Evolutionary conservation across 1,140 invertebrate species (phyloP).

Genomic region (Probaryconus sp.): DNA sequence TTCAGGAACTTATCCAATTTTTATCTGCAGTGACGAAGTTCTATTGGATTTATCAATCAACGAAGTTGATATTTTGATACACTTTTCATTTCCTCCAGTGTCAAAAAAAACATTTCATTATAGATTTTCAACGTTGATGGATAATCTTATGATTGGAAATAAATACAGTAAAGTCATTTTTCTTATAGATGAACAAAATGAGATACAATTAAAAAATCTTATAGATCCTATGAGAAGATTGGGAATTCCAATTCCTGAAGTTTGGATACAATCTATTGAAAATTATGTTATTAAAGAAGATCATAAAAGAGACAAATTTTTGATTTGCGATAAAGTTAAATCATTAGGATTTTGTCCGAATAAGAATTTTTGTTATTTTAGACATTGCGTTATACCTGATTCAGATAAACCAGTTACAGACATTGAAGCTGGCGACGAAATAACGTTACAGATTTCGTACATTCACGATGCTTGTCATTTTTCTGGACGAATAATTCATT

Average conservation of each 20-base stretch:
- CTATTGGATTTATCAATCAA: slow-evolving; percentile 69
- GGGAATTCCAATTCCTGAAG: slow-evolving; percentile 47
- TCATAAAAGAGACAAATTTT: slow-evolving; percentile 62
- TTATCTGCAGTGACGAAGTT: slow-evolving; percentile 74
- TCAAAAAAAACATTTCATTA: slow-evolving; percentile 71
- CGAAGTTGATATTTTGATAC: slow-evolving; percentile 72
- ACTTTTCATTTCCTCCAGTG: slow-evolving; percentile 68
- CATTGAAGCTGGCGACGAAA: slow-evolving; percentile 65
- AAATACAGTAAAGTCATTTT: slow-evolving; percentile 66
- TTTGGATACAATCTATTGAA: slow-evolving; percentile 52
- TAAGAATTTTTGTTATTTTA: slow-evolving; percentile 61
- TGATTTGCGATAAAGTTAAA: slow-evolving; percentile 72
- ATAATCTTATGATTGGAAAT: slow-evolving; percentile 65
- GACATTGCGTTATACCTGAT: slow-evolving; percentile 68
- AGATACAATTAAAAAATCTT: too few relatives aligned
- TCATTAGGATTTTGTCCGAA: slow-evolving; percentile 70
- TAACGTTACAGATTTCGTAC: slow-evolving; percentile 63
- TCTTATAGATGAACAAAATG: slow-evolving; percentile 70
- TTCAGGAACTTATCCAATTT: slow-evolving; percentile 66
- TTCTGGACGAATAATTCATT: slow-evolving; percentile 68
- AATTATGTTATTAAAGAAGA: slow-evolving; percentile 65
- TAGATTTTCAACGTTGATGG: slow-evolving; percentile 73
- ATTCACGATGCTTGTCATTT: slow-evolving; percentile 71
- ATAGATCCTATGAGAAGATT: too few relatives aligned
- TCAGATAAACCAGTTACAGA: slow-evolving; percentile 65